Evolutionary conservation across 1,140 invertebrate species (phyloP).

Genomic region (Scaptomyza graminum): DNA sequence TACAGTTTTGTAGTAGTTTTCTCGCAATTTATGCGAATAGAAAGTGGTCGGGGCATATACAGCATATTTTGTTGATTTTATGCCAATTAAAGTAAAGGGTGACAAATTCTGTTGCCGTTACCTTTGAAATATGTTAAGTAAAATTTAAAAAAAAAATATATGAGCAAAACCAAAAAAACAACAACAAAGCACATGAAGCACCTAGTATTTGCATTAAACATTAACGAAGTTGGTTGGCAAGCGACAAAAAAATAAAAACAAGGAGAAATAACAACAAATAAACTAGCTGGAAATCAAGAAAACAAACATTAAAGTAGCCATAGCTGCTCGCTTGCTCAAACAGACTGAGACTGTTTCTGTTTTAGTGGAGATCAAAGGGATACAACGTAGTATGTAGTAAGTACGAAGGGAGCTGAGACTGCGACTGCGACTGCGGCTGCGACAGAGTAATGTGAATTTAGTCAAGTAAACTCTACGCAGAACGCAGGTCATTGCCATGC

Average conservation of each 20-base stretch:
- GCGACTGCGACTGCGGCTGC: slow-evolving; percentile 7
- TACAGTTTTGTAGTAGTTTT: slow-evolving; percentile 17
- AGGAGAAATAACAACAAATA: slow-evolving; percentile 24
- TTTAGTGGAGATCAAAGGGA: not conserved
- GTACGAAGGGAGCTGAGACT: slow-evolving; percentile 8
- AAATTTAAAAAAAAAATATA: not conserved
- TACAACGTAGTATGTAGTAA: not conserved
- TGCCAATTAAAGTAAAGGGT: slow-evolving; percentile 47
- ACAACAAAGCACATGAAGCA: not conserved
- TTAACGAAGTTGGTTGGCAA: slow-evolving; percentile 56
- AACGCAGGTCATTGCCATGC: slow-evolving; percentile 61
- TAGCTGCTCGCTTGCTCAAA: slow-evolving; percentile 44
- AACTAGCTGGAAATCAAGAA: slow-evolving; percentile 67
- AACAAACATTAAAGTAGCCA: slow-evolving; percentile 73
- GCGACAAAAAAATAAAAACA: slow-evolving; percentile 4
- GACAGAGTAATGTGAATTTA: slow-evolving; percentile 54
- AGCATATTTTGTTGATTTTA: slow-evolving; percentile 39
- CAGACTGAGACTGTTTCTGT: slow-evolving; percentile 4
- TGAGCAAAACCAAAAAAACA: not conserved
- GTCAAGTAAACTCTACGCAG: slow-evolving; percentile 57
- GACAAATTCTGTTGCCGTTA: slow-evolving; percentile 45
- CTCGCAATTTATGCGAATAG: slow-evolving; percentile 21
- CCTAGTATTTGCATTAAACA: slow-evolving; percentile 73
- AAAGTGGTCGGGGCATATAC: slow-evolving; percentile 32
- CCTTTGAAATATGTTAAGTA: slow-evolving; percentile 24